Evolutionary conservation across 2,888 invertebrate species (phyloP), one percentile per base, ranked within the genome.

Genomic region (Caenorhabditis sulstoni): DNA sequence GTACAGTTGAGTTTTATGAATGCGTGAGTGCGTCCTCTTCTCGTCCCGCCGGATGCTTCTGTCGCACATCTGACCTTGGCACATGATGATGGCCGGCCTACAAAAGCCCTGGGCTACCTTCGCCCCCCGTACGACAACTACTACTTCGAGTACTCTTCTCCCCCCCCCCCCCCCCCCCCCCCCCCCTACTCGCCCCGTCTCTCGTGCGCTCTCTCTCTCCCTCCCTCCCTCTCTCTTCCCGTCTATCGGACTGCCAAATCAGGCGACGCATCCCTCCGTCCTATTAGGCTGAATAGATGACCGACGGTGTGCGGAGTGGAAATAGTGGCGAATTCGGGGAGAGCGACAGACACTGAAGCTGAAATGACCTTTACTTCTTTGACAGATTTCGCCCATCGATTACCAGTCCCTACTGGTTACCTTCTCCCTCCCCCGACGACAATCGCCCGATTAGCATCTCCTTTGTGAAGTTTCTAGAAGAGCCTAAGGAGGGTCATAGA

Each of bases 31-130:
- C 67, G 47, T 66, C 44, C 29, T 29, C 45, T 23, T 65, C 61
- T 23, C 23, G 22, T 12, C 23, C 44, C 18, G 18, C 29, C 52
- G 50, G 59, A 74, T 65, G 66, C 74, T 66, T 62, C 61, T 52
- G 20, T 68, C 68, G 68, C 29, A 29, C 29, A 5, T 57, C 57
- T 68, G 76, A 76, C 76, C 76, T 76, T 76, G 75, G 67, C 75
- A 75, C 75, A 67, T 64, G 71, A 37, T 47, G 52, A 62, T 55
- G 49, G 67, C 58, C 50, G 41, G 41, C 41, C 39, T 58, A 59
- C 59, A 70, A 61, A 47, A 41, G 41, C 76, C 76, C 68, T 76
- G 67, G 62, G 66, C 61, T 66, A 67, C 20, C 47, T 9, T 35
- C 35, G 7, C 47, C 29, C 47, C 29, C 22, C 58, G 16, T 41